Base-by-base conservation (phyloP, 2,797 vertebrate species). In the Galaxias olidus region DNA sequence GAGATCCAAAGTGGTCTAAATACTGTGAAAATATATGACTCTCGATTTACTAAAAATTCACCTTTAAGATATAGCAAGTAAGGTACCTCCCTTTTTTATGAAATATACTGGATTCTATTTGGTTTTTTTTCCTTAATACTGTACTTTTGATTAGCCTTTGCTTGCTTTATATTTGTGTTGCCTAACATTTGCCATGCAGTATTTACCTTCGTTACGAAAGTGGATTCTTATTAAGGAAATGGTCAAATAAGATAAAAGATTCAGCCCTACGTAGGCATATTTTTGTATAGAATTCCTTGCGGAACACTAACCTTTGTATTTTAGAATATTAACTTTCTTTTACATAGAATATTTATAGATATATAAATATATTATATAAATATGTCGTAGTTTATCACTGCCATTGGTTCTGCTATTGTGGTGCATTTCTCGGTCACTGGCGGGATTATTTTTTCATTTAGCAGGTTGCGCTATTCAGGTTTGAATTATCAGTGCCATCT, bases 371-470 rank as follows among this genome's bases (percentile, higher is more conserved):
- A 54, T 63, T 71, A 61, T 79, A 73, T 43, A 64, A 48, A 73
- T 11, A 67, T 63, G 73, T 77, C 79, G 71, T 80, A 88, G 82
- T 80, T 63, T 61, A 89, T 89, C 88, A 91, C 89, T 92, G 90
- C 89, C 90, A 86, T 88, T 78, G 13, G 66, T 80, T 74, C 78
- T 72, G 51, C 78, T 69, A 48, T 72, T 41, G 40, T 69, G 9
- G 71, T 71, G 63, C 64, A 56, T 61, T 69, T 60, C 10, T 40
- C 11, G 41, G 61, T 52, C 40, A 66, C 57, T 49, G 69, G 73
- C 40, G 59, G 74, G 74, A 79, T 78, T 78, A 83, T 71, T 59
- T 54, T 73, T 75, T 75, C 76, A 79, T 63, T 77, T 82, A 86
- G 81, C 78, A 83, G 86, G 69, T 73, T 79, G 79, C 70, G 78